A percentile compares a stretch with the other conserved stretches of the same genome.
Conservation (phyloP, 2,888 invertebrate genomes). For the Pyrrhosoma nymphula region DNA sequence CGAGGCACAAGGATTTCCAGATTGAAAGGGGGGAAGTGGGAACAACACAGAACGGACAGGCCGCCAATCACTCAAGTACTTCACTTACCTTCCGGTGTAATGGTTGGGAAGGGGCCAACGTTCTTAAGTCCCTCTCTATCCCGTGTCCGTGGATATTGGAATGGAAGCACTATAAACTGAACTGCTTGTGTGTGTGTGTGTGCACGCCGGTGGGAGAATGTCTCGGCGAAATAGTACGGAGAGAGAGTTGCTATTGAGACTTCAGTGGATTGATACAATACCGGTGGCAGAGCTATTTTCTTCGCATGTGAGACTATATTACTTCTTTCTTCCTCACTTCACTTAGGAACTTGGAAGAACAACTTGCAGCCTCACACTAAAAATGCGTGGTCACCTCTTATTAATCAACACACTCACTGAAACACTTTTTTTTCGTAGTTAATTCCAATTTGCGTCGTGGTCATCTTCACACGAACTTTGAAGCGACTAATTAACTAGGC, state of each 20-base stretch:
- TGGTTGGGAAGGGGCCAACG: not conserved
- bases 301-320: not conserved
- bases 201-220: not conserved
- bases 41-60: not conserved
- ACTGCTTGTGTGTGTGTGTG: not conserved
- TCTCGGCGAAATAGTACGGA: not conserved
- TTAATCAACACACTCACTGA: not conserved
- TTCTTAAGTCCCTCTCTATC: not conserved
- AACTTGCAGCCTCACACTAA: not conserved
- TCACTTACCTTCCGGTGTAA: conserved; percentile 11
- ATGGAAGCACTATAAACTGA: not conserved
- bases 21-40: not conserved
- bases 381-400: not conserved
- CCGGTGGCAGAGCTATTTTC: not conserved
- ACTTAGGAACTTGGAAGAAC: not conserved
- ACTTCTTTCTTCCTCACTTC: not conserved
- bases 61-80: conserved; percentile 2
- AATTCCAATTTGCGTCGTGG: not conserved
- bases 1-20: not conserved
- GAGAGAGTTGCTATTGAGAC: not conserved
- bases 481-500: no score
- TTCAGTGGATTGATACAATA: not conserved
- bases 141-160: not conserved
- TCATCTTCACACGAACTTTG: not conserved
- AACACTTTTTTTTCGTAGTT: not conserved